Conservation (phyloP, 2,888 invertebrate species). For the Labia minor region DNA sequence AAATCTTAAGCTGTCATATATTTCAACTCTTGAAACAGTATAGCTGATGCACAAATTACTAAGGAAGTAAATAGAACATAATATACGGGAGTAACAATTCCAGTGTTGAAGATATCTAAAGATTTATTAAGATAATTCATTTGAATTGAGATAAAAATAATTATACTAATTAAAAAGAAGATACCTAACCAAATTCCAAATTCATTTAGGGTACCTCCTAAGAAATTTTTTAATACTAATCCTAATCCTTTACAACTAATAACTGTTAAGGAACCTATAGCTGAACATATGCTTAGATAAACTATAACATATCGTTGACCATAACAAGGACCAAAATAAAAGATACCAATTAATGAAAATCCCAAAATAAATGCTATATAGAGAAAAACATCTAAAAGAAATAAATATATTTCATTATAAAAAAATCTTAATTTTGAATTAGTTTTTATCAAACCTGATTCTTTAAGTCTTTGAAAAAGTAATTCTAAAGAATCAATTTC, state of each 20-base stretch:
- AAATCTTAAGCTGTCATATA: constrained; percentile 60
- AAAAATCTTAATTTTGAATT: no score
- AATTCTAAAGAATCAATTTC: constrained; percentile 67
- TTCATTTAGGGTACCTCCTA: constrained; percentile 52
- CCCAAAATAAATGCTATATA: constrained; percentile 62
- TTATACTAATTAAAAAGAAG: constrained; percentile 57
- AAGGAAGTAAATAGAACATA: constrained; percentile 93
- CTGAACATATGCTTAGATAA: constrained; percentile 81
- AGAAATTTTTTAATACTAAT: constrained; percentile 62
- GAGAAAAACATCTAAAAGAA: constrained; percentile 53
- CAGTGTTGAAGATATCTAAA: constrained; percentile 87
- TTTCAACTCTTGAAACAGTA: constrained; percentile 85
- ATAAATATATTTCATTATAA: not conserved
- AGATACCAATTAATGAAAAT: constrained; percentile 53
- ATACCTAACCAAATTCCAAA: constrained; percentile 70
- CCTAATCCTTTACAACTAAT: constrained; percentile 91
- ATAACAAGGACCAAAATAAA: constrained; percentile 69
- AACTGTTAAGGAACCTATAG: constrained; percentile 85
- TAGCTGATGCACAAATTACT: constrained; percentile 81
- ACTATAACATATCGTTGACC: constrained; percentile 73
- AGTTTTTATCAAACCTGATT: constrained; percentile 54
- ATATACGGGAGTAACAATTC: constrained; percentile 90
- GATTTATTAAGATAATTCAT: constrained; percentile 94
- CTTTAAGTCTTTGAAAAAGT: constrained; percentile 60
- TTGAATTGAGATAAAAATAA: constrained; percentile 75